Evolutionary conservation across 2,888 invertebrate species (phyloP), one percentile per base, ranked within the genome.

Genomic region (Dyspetes luteomarginatus): DNA sequence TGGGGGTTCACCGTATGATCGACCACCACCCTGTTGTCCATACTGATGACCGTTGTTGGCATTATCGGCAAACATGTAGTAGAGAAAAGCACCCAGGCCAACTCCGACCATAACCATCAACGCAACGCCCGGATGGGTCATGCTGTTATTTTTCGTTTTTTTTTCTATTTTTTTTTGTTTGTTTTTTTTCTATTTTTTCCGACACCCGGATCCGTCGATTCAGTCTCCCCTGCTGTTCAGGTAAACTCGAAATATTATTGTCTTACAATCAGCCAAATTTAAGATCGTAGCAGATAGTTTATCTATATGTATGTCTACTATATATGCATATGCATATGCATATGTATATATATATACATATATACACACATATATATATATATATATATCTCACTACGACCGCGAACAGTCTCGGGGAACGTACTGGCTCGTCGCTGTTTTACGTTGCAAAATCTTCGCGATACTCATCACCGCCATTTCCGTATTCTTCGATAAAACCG

Each of bases 91-190:
- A 30, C 86, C 87, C 12, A 88, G 58, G 19, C 88, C 85, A 22
- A 86, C 78, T 3, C 85, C 87, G 36, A 88, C 83, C 48, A 85
- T 74, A 19, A 86, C 71, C 71, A 85, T 84, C 43, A 88, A 78
- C n/a, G 85, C 84, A 26, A 88, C 69, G 0, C 86, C 86, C n/a
- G 86, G 85, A 72, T 86, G 75, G 24, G 87, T 78, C 88, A 88
- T 87, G 36, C 75, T 81, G 45, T 65, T 45, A 9, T 50, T 36
- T 12, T 41, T 69, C 60, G 48, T 7, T 28, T 43, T 60, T 22
- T 2, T 5, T 12, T 12, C 41, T 55, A 2, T 0, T 3, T 12
- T 7, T 28, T 12, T 4, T 43, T 56, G 24, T 3, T 28, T 26
- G 43, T 1, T 26, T 43, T 22, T 19, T 22, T 5, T 43, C 26